Evolutionary conservation across 2,797 vertebrate genomes (phyloP).

Genomic region (Gila robusta): DNA sequence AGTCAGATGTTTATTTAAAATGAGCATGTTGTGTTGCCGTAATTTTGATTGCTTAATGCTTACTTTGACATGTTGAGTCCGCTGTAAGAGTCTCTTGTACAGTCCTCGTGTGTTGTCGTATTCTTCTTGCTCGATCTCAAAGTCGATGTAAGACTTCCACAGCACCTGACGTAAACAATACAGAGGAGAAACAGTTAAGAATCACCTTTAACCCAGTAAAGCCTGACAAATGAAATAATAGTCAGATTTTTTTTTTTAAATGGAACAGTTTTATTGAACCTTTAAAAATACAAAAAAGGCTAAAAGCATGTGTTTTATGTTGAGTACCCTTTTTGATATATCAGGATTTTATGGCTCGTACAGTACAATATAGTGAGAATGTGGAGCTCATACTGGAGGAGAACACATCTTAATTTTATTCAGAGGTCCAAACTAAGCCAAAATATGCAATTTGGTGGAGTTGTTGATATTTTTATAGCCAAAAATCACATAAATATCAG

Average conservation of each 20-base stretch:
- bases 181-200: neutral
- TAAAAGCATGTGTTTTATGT: neutral
- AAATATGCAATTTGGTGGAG: neutral
- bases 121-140: conserved; percentile 97
- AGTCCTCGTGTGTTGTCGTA: conserved; percentile 91
- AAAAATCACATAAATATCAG: neutral
- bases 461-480: neutral
- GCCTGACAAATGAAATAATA: neutral
- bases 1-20: neutral
- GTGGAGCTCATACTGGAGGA: neutral
- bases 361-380: neutral
- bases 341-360: neutral
- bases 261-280: neutral
- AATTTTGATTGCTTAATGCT: conserved; percentile 7
- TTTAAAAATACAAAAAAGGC: too few species aligned
- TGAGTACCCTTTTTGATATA: neutral
- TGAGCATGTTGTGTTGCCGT: neutral
- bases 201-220: neutral
- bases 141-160: conserved; percentile 99
- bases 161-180: conserved; percentile 82
- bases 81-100: conserved; percentile 90
- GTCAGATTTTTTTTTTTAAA: too few species aligned
- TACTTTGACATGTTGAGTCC: conserved; percentile 97
- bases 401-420: neutral
- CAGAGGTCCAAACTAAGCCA: neutral